Conservation (phyloP, 2,113 vertebrate genomes). For the Gulo gulo region DNA sequence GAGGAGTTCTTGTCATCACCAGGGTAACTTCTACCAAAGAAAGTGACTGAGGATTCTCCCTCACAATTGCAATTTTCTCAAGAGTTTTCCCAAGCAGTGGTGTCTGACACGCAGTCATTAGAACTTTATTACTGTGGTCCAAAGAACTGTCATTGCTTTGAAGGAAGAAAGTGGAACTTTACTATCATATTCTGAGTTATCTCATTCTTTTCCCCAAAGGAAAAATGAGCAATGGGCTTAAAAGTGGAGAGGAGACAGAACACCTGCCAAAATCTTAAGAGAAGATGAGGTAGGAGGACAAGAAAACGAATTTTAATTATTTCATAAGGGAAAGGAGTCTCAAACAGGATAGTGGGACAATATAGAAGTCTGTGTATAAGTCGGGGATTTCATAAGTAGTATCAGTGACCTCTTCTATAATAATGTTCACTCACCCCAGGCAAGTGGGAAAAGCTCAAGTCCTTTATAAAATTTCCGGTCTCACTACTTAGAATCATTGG, state of each 20-base stretch:
- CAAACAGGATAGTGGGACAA: not conserved
- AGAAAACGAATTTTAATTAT: not conserved
- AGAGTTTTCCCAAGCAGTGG: not conserved
- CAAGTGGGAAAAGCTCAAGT: not conserved
- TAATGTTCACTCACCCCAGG: not conserved
- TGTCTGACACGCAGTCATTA: not conserved
- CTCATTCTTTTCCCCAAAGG: not conserved
- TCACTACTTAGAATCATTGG: not conserved
- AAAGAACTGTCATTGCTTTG: not conserved
- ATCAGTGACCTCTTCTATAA: not conserved
- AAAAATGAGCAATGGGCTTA: not conserved
- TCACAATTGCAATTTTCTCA: not conserved
- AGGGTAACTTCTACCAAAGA: not conserved
- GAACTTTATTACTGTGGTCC: not conserved
- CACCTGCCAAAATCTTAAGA: conserved; percentile 11
- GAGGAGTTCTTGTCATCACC: not conserved
- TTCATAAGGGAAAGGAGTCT: not conserved
- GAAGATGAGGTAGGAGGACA: not conserved
- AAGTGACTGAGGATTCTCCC: not conserved
- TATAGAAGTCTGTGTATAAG: not conserved
- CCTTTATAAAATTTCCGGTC: not conserved
- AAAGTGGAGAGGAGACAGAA: not conserved
- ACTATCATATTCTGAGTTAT: not conserved
- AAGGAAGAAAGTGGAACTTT: not conserved
- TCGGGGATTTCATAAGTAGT: not conserved